A percentile compares a stretch with the other conserved stretches of the same genome.
phyloP scores from a whole-genome alignment of 2,888 invertebrate species.

The Rhingia campestris region DNA sequence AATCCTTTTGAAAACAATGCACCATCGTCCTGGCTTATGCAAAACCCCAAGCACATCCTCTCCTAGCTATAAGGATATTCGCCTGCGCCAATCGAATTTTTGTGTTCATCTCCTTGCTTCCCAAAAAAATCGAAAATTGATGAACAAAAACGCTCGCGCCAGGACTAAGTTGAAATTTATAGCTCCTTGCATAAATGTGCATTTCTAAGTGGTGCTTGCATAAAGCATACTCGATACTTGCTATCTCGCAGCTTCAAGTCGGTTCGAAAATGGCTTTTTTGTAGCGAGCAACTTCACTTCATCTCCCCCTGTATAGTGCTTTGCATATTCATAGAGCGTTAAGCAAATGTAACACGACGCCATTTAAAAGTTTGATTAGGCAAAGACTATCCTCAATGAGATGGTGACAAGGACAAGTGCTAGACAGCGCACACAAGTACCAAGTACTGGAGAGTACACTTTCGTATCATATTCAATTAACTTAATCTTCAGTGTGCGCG shows the following conservation, averaged over 20 bases:
- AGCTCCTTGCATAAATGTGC: conserved; percentile 63
- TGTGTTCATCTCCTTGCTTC: conserved; percentile 19
- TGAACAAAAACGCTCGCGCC: conserved; percentile 16
- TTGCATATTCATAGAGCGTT: conserved; percentile 71
- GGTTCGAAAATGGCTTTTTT: conserved; percentile 37
- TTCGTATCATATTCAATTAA: conserved; percentile 71
- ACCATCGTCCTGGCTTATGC: conserved; percentile 43
- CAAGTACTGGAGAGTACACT: conserved; percentile 12
- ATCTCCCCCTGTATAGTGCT: not conserved
- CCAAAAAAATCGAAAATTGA: conserved; percentile 1
- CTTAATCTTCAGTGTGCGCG: conserved; percentile 65
- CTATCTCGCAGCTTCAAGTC: conserved; percentile 40
- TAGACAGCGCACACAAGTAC: not conserved
- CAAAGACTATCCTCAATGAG: conserved; percentile 32
- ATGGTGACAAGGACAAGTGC: conserved; percentile 15
- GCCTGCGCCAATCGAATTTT: conserved; percentile 46
- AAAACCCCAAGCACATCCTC: conserved; percentile 36
- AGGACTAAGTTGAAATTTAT: conserved; percentile 67
- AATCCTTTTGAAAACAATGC: conserved; percentile 44
- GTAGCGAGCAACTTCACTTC: not conserved
- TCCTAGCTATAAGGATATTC: conserved; percentile 38
- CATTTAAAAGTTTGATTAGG: conserved; percentile 71
- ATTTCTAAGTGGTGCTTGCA: conserved; percentile 65
- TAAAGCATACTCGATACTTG: conserved; percentile 68
- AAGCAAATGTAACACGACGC: conserved; percentile 68